Evolutionary conservation across 2,113 vertebrate species (phyloP), one percentile per base, ranked within the genome.

Genomic region (Leiothrix lutea): DNA sequence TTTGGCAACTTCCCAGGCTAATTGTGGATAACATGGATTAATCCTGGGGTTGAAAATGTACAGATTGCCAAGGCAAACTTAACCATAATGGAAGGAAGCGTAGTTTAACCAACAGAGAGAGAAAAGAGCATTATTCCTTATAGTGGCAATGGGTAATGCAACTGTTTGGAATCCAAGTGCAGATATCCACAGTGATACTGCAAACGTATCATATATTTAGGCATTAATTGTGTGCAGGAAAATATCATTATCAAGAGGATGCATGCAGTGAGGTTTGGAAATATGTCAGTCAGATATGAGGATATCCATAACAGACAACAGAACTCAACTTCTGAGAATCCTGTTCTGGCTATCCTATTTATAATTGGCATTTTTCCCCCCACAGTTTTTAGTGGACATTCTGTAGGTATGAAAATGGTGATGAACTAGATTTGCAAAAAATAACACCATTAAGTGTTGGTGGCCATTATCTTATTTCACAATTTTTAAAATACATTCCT

Each of bases 241-340:
- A 67, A 54, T 47, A 14, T 40, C 33, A n/a, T 66, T 84, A 79
- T 79, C 79, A 65, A 62, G 38, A 38, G 28, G 48, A 65, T 44
- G 45, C 44, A 31, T 48, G 31, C 50, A 61, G 28, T 78, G 75
- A 88, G 35, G 23, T 73, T 91, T 73, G 47, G 64, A 92, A 94
- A 44, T 51, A 53, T 17, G 14, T 83, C n/a, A 51, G 47, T 77
- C 60, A 80, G 54, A 66, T 84, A 66, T 2, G 23, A 89, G 47
- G 54, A 86, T 50, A 83, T 38, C 56, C 60, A 89, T 1, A 0
- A 18, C 28, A 65, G 73, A 67, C 29, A 90, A 53, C 1, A 77
- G 31, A 69, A 84, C 8, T 51, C 33, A 67, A 25, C 8, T 58
- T 71, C 58, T 85, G 57, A 92, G 26, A 82, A 86, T 77, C 18